Base-by-base conservation (phyloP, 2,113 vertebrate species). In the Butorides virescens region DNA sequence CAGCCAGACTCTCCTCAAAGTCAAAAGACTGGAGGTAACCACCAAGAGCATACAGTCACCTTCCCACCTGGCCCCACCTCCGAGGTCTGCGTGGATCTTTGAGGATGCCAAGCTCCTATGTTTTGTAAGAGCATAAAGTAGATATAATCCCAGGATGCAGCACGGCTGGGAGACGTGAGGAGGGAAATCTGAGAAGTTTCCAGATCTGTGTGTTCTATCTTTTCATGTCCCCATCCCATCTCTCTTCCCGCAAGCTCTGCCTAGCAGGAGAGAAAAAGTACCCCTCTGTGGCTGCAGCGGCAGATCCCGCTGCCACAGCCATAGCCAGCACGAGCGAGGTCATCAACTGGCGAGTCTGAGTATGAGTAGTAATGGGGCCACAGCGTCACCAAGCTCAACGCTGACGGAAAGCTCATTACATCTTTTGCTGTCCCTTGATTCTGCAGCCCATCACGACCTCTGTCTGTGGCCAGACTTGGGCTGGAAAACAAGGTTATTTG, bases 31-130 rank as follows among this genome's bases (percentile, higher is more conserved):
- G 61, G 36, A 80, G 39, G 13, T 34, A 76, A 47, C 36, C 32
- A 44, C 37, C 27, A 37, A 53, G 27, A 76, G 32, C 30, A 16
- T 7, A 23, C 3, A 44, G 30, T 34, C 58, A 84, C 59, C 61
- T 70, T 73, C 62, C 34, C 44, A 67, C 11, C 25, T 39, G 20
- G 30, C 32, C 44, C 22, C 20, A 15, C 58, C 32, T 72, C 79
- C 1, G 2, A 14, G 62, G 15, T 50, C 37, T 46, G 44, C 7
- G 2, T 1, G 1, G 17, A 12, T 47, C 82, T 59, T 56, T 3
- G 11, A 36, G 44, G 25, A 32, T 34, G 30, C 58, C 37, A 37
- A 55, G 11, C 29, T 86, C 26, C 32, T 34, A 83, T 59, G 27
- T 66, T 83, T 63, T 78, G 3, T 53, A 65, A 55, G 13, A 84